Evolutionary conservation across 1,140 invertebrate genomes (phyloP).

Genomic region (Lordiphosa collinella): DNA sequence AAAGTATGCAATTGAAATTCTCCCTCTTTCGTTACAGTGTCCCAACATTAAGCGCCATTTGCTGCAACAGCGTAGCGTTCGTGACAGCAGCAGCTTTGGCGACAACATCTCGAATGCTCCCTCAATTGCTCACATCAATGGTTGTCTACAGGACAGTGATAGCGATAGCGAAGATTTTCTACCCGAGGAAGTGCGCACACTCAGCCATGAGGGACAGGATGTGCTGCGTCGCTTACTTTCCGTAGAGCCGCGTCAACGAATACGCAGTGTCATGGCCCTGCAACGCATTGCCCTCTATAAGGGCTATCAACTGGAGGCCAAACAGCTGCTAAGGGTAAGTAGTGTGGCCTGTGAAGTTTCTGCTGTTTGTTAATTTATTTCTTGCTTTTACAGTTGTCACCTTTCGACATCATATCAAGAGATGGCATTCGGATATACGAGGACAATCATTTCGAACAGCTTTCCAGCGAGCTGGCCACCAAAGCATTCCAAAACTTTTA

Average conservation of each 20-base stretch:
- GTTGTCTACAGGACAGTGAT: constrained; percentile 36
- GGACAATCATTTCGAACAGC: constrained; percentile 18
- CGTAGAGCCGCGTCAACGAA: constrained; percentile 76
- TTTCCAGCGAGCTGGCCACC: constrained; percentile 26
- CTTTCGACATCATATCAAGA: constrained; percentile 43
- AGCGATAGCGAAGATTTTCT: constrained; percentile 32
- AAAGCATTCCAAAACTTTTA: constrained; percentile 59
- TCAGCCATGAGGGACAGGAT: constrained; percentile 74
- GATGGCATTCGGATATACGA: constrained; percentile 41
- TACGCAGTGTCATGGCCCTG: constrained; percentile 80
- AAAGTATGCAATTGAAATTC: constrained; percentile 16
- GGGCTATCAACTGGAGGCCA: constrained; percentile 73
- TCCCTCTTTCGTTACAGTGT: constrained; percentile 15
- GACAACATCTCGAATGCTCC: constrained; percentile 35
- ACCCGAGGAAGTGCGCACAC: constrained; percentile 49
- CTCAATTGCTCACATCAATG: constrained; percentile 36
- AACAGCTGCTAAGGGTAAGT: constrained; percentile 49
- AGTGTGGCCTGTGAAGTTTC: not conserved
- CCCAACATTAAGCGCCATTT: constrained; percentile 35
- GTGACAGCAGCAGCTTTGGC: constrained; percentile 1
- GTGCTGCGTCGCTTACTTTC: constrained; percentile 79
- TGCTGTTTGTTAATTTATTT: not conserved
- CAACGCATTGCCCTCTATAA: constrained; percentile 81
- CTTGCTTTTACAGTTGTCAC: constrained; percentile 24
- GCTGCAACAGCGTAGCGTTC: not conserved